These are phyloP conservation scores for Drymodes brunneopygia DNA, from an alignment of 2,113 vertebrate genomes.

Conservation along the genomic window DNA sequence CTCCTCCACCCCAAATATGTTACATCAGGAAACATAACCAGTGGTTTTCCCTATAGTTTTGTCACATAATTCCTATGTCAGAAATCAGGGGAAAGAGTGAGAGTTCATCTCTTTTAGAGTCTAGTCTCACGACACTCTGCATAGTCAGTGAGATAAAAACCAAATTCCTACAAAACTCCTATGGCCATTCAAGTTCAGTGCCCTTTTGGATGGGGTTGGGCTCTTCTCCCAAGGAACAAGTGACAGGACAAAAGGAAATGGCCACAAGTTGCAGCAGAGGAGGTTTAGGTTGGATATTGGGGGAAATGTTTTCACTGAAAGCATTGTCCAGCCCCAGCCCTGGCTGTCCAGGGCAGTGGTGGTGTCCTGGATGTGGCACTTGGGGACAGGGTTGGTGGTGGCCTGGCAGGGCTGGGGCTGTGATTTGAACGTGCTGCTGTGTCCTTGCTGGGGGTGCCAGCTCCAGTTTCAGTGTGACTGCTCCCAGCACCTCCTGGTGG, in stretches of 20 bases:
- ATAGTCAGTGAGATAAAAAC: not conserved
- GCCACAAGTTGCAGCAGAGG: not conserved
- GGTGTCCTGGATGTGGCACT: not conserved
- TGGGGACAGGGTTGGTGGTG: not conserved
- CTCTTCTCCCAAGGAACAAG: not conserved
- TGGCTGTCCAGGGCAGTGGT: not conserved
- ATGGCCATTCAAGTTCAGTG: fast-evolving
- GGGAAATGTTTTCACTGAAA: not conserved
- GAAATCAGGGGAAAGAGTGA: not conserved
- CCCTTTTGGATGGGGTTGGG: not conserved
- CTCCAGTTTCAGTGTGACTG: fast-evolving
- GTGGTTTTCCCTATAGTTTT: not conserved
- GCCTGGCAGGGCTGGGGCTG: not conserved
- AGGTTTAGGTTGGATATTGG: not conserved
- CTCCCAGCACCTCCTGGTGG: not conserved
- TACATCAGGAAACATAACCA: not conserved
- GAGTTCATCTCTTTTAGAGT: not conserved
- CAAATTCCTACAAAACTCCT: not conserved
- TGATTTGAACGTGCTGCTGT: not conserved
- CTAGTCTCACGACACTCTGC: not conserved
- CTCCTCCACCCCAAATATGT: not conserved
- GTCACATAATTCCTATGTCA: not conserved
- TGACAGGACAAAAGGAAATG: not conserved
- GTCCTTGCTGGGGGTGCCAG: fast-evolving
- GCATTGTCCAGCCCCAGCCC: fast-evolving